Conservation (phyloP, 35 echinoderm and acorn worm species). For the Diadema setosum region DNA sequence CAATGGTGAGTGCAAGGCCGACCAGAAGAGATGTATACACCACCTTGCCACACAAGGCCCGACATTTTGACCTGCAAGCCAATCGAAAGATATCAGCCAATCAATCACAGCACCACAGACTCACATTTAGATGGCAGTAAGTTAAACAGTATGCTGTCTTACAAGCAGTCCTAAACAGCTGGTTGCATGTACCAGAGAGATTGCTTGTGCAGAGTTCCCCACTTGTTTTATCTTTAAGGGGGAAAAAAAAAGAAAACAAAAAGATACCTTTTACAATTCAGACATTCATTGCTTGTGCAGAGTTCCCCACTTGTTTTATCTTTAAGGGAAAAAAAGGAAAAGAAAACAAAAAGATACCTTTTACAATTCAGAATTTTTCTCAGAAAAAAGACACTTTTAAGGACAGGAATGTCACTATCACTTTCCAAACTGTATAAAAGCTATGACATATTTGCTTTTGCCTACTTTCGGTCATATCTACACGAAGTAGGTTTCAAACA, state of each 20-base stretch:
- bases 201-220: neutral
- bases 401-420: too few species aligned
- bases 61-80: neutral
- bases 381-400: too few species aligned
- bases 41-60: neutral
- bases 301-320: neutral
- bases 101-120: too few species aligned
- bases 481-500: too few species aligned
- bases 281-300: neutral
- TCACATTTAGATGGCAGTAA: too few species aligned
- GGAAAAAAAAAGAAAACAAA: neutral
- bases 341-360: too few species aligned
- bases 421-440: too few species aligned
- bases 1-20: neutral
- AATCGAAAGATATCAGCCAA: too few species aligned
- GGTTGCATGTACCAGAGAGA: neutral
- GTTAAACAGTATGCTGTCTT: neutral
- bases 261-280: too few species aligned
- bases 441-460: too few species aligned
- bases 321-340: neutral
- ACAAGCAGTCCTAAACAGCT: neutral
- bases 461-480: too few species aligned
- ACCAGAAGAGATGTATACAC: neutral
- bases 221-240: neutral
- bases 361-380: too few species aligned